Percentiles rank a stretch among this genome's conserved stretches.
Conservation (phyloP, 2,113 vertebrate genomes). For the Pseudopodoces humilis region DNA sequence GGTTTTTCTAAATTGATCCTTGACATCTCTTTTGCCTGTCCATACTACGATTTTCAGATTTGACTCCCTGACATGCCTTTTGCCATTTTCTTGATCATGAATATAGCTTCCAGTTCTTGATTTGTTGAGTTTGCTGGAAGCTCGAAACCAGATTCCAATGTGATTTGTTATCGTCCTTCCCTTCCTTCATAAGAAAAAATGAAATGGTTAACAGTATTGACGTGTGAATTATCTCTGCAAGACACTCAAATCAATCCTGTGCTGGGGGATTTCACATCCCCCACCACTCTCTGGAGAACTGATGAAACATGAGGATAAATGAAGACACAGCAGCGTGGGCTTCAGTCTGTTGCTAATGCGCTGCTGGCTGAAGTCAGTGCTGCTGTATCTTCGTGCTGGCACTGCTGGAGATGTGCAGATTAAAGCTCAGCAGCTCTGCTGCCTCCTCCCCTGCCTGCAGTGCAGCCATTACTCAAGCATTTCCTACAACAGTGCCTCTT, state of each 20-base stretch:
- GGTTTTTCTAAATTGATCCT: not conserved
- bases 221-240: not conserved
- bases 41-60: not conserved
- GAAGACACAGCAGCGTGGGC: not conserved
- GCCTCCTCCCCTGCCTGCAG: not conserved
- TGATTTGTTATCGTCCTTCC: not conserved
- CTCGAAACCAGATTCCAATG: not conserved
- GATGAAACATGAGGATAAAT: not conserved
- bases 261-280: not conserved
- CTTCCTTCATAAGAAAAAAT: slow-evolving; percentile 11
- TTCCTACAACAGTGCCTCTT: not conserved
- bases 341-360: not conserved
- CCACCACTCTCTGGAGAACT: not conserved
- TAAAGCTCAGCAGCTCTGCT: not conserved
- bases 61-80: not conserved
- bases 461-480: not conserved
- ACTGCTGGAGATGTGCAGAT: not conserved
- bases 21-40: not conserved
- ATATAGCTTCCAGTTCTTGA: not conserved
- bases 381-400: not conserved
- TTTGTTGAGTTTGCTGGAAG: not conserved
- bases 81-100: not conserved
- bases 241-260: not conserved
- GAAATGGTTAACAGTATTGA: slow-evolving; percentile 49
- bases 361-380: not conserved